Evolutionary conservation across 2,797 vertebrate species (phyloP).

Genomic region (Mastacembelus armatus): DNA sequence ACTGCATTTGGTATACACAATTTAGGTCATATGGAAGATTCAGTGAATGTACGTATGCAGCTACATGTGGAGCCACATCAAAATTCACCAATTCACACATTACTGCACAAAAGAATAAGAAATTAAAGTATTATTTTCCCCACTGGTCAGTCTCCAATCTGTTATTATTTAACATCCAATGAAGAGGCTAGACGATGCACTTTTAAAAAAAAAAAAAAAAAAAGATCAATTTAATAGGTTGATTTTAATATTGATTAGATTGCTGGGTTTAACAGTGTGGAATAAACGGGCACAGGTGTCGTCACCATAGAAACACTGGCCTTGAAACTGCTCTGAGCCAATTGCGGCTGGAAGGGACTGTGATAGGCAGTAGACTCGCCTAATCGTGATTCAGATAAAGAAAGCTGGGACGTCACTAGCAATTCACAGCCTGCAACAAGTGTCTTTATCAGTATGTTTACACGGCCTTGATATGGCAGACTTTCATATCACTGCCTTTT

Average conservation of each 20-base stretch:
- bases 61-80: no score
- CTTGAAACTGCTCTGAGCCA: conserved; percentile 55
- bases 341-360: conserved; percentile 47
- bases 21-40: not conserved
- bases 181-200: not conserved
- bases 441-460: conserved; percentile 44
- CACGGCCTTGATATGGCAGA: conserved; percentile 41
- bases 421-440: conserved; percentile 46
- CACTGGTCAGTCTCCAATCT: no score
- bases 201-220: not conserved
- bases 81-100: no score
- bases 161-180: not conserved
- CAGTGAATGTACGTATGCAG: not conserved
- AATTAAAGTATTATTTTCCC: no score
- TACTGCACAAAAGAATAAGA: no score
- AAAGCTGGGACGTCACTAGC: conserved; percentile 34
- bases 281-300: conserved; percentile 35
- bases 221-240: not conserved
- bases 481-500: conserved; percentile 27
- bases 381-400: conserved; percentile 64
- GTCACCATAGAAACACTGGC: conserved; percentile 58
- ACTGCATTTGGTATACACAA: not conserved
- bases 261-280: conserved; percentile 16
- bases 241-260: conserved; percentile 1
- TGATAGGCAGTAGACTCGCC: conserved; percentile 62